A percentile compares a stretch with the other conserved stretches of the same genome.
Conservation (phyloP, 1,140 invertebrate genomes). For the Protaetia brevitarsis region DNA sequence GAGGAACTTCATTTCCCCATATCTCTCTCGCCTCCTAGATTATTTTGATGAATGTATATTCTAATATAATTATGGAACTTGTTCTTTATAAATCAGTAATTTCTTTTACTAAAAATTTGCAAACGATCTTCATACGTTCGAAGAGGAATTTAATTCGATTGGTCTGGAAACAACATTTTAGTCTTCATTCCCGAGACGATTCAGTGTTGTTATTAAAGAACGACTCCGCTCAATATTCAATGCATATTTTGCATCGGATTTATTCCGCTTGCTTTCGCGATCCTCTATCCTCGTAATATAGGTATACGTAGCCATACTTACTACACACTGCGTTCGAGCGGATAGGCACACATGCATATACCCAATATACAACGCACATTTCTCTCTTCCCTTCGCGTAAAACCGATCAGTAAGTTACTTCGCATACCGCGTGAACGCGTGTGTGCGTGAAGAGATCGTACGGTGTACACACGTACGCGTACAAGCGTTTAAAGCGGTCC, state of each 20-base stretch:
- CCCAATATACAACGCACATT: not conserved
- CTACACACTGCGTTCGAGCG: not conserved
- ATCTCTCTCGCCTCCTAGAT: no score
- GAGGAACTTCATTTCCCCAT: no score
- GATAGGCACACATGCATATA: not conserved
- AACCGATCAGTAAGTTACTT: not conserved
- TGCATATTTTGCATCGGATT: slow-evolving; percentile 8
- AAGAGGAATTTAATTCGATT: slow-evolving; percentile 11
- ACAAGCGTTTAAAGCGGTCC: slow-evolving; percentile 5
- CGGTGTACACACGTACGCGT: not conserved
- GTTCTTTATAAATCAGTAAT: no score
- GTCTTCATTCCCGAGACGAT: slow-evolving; percentile 9
- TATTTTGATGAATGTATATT: no score
- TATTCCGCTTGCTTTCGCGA: not conserved
- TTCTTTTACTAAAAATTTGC: no score
- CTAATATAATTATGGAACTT: no score
- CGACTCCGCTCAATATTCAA: not conserved
- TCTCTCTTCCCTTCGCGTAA: not conserved
- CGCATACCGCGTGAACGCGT: not conserved
- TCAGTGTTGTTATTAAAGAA: not conserved
- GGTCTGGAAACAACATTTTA: not conserved
- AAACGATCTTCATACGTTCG: not conserved
- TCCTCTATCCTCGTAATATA: no score
- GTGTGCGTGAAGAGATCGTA: not conserved
- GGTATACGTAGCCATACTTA: not conserved